A percentile compares a stretch with the other conserved stretches of the same genome.
Conservation (phyloP, 2,888 invertebrate genomes). For the Marasmarcha lunaedactyla region DNA sequence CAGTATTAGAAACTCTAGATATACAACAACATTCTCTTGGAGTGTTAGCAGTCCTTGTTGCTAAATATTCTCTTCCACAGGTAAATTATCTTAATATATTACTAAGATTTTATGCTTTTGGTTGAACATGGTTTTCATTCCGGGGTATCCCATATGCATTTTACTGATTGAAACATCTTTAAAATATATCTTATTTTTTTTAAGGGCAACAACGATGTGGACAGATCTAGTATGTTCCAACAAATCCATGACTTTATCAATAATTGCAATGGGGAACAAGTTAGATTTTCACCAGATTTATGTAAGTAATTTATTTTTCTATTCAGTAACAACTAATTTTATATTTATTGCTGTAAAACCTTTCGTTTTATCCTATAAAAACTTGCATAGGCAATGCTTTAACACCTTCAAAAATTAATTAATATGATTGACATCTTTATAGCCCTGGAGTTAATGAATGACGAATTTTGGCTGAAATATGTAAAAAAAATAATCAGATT, state of each 20-base stretch:
- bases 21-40: conserved; percentile 93
- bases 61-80: conserved; percentile 77
- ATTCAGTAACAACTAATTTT: background rate
- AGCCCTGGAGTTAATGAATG: too few species aligned
- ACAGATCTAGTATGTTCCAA: conserved; percentile 70
- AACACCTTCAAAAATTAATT: too few species aligned
- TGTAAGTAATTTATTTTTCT: conserved; percentile 72
- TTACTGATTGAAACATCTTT: background rate
- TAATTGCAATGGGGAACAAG: conserved; percentile 91
- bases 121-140: too few species aligned
- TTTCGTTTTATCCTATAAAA: too few species aligned
- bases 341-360: conserved; percentile 2
- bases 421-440: too few species aligned
- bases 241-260: conserved; percentile 89
- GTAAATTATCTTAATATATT: too few species aligned
- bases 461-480: too few species aligned
- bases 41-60: conserved; percentile 86
- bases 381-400: too few species aligned
- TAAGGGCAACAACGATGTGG: conserved; percentile 52
- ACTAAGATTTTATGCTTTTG: too few species aligned
- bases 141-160: conserved; percentile 10
- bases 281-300: conserved; percentile 85
- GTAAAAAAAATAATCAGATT: too few species aligned
- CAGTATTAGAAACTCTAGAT: conserved; percentile 91
- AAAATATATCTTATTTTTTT: conserved; percentile 14